Conservation (phyloP, 2,113 vertebrate species). For the Paramisgurnus dabryanus region DNA sequence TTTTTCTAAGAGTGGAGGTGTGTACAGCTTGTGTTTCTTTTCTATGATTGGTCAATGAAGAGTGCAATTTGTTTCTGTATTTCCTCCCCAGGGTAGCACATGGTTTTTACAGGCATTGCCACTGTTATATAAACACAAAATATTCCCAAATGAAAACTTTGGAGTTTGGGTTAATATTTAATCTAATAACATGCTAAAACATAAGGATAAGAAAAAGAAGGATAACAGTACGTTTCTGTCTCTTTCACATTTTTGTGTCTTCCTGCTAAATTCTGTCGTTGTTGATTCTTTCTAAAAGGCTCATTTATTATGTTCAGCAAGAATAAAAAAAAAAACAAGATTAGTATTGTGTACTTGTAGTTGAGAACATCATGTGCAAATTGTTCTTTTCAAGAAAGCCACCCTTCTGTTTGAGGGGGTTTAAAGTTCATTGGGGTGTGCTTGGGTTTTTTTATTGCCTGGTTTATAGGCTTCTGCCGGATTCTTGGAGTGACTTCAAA, state of each 20-base stretch:
- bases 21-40: not conserved
- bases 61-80: not conserved
- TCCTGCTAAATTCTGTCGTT: not conserved
- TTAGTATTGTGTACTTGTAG: not conserved
- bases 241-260: not conserved
- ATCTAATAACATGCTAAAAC: not conserved
- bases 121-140: constrained; percentile 57
- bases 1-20: not conserved
- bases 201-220: not conserved
- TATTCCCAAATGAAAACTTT: constrained; percentile 47
- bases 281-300: not conserved
- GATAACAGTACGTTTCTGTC: too few relatives aligned
- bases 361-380: not conserved
- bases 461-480: constrained; percentile 76
- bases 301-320: not conserved
- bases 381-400: constrained; percentile 12
- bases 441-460: constrained; percentile 72
- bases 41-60: not conserved
- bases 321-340: not conserved
- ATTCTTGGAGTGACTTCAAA: constrained; percentile 80
- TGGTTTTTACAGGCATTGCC: constrained; percentile 51
- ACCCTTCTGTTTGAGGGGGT: constrained; percentile 41
- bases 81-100: not conserved
- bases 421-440: constrained; percentile 54
- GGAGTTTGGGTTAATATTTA: not conserved